Conservation (phyloP, 2,797 vertebrate species). For the Manis pentadactyla region DNA sequence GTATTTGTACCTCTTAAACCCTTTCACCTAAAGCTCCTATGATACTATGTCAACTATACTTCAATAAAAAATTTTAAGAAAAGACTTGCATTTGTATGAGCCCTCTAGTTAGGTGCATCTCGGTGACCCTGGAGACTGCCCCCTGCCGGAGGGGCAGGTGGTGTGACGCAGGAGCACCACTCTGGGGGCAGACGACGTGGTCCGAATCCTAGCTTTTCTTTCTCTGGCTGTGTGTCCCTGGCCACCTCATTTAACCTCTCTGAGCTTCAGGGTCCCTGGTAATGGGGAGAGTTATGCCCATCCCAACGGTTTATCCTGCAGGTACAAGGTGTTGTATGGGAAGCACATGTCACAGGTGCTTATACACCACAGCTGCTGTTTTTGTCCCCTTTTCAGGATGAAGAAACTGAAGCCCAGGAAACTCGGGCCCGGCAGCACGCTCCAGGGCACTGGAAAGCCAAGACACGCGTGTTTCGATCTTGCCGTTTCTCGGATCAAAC, state of each 20-base stretch:
- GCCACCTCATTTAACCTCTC: neutral
- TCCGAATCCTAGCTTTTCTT: neutral
- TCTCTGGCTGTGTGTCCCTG: neutral
- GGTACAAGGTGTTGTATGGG: neutral
- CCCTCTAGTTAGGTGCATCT: fast-evolving
- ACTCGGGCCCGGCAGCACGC: neutral
- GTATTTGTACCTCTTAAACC: too few species aligned
- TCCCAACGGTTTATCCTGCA: neutral
- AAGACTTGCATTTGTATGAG: neutral
- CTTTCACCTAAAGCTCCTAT: too few species aligned
- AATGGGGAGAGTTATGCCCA: neutral
- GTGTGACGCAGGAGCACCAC: neutral
- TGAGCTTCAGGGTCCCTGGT: neutral
- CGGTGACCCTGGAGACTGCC: fast-evolving
- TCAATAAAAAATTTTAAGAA: too few species aligned
- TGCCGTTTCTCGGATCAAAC: neutral
- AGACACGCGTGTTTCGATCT: neutral
- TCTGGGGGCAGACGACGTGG: neutral
- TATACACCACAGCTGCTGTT: neutral
- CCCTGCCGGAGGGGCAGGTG: too few species aligned
- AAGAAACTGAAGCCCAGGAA: neutral
- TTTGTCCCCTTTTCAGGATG: neutral
- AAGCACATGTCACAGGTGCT: neutral
- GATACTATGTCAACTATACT: too few species aligned
- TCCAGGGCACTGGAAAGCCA: neutral